Evolutionary conservation across 2,797 vertebrate genomes (phyloP).

Genomic region (Clarias fuscus): DNA sequence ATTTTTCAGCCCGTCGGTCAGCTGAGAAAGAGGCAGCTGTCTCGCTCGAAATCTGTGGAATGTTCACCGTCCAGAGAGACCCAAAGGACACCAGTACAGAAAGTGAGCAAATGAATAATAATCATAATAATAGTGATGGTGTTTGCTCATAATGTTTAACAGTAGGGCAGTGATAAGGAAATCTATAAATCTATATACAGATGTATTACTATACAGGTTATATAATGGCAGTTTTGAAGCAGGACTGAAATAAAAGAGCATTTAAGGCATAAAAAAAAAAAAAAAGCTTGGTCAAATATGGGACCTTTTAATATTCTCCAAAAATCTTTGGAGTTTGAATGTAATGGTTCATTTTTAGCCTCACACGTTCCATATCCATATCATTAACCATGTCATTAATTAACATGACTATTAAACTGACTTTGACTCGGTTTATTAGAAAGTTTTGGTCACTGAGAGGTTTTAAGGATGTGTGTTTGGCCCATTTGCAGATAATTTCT

Average conservation of each 20-base stretch:
- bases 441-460: not conserved
- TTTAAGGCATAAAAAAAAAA: too few species aligned
- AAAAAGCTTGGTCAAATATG: too few species aligned
- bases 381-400: not conserved
- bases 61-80: not conserved
- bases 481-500: slow-evolving; percentile 49
- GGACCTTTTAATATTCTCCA: not conserved
- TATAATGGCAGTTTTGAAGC: too few species aligned
- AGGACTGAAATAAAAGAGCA: too few species aligned
- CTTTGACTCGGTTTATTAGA: not conserved
- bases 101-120: not conserved
- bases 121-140: not conserved
- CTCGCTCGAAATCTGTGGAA: slow-evolving; percentile 7
- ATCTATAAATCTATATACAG: not conserved
- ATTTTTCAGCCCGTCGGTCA: slow-evolving; percentile 17
- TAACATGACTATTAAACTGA: not conserved
- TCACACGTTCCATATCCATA: not conserved
- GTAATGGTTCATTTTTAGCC: not conserved
- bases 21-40: slow-evolving; percentile 21
- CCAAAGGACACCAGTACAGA: slow-evolving; percentile 1
- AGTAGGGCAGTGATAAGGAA: not conserved
- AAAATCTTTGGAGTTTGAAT: not conserved
- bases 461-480: slow-evolving; percentile 4
- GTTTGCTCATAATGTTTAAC: too few species aligned
- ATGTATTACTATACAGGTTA: not conserved